A percentile compares a stretch with the other conserved stretches of the same genome.
Evolutionary conservation across 2,797 vertebrate genomes (phyloP).

Genomic region (Gambelia wislizenii): DNA sequence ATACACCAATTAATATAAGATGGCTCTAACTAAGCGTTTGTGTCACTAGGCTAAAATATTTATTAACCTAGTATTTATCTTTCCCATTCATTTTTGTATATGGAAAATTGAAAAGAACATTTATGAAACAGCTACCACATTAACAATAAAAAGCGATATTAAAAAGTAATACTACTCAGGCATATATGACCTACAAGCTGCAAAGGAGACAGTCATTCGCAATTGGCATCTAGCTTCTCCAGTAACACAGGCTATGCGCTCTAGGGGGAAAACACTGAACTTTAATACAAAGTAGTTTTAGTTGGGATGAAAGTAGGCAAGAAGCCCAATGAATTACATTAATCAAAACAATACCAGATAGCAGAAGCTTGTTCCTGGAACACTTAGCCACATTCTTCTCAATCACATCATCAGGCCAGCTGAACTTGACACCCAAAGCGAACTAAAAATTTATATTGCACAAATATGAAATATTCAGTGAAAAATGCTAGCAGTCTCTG

Average conservation of each 20-base stretch:
- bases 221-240: background rate
- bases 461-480: conserved; percentile 32
- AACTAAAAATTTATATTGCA: conserved; percentile 10
- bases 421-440: background rate
- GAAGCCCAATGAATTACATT: background rate
- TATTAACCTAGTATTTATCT: background rate
- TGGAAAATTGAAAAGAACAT: background rate
- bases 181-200: too few relatives aligned
- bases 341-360: background rate
- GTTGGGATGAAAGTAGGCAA: background rate
- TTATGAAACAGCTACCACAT: background rate
- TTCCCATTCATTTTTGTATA: background rate
- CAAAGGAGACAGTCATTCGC: background rate
- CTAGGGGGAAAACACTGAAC: background rate
- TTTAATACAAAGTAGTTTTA: background rate
- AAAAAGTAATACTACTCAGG: background rate
- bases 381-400: background rate
- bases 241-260: background rate
- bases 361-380: background rate
- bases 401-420: conserved; percentile 14
- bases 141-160: background rate
- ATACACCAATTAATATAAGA: background rate
- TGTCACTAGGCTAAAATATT: background rate
- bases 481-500: conserved; percentile 18
- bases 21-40: background rate